A percentile compares a stretch with the other conserved stretches of the same genome.
These are phyloP conservation scores for Sylvilagus floridanus DNA, from an alignment of 2,797 vertebrate species.

Conservation along the genomic window DNA sequence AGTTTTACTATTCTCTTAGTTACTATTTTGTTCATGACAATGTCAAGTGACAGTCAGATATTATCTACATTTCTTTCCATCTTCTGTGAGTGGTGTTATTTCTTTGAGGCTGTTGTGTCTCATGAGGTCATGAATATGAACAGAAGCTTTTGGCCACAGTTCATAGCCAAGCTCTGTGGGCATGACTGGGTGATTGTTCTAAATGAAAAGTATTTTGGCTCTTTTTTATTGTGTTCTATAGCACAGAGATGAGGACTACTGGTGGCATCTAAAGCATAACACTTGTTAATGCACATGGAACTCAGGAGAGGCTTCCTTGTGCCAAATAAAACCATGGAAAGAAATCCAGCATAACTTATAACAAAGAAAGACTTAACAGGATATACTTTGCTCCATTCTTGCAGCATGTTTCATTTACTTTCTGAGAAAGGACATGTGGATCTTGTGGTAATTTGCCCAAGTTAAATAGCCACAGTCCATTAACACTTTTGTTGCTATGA, in stretches of 20 bases:
- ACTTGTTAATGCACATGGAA: neutral
- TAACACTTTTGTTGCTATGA: slow-evolving; percentile 19
- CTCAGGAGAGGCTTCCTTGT: neutral
- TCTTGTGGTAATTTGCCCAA: slow-evolving; percentile 27
- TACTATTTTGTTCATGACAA: neutral
- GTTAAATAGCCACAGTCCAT: neutral
- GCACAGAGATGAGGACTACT: neutral
- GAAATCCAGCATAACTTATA: neutral
- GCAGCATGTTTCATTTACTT: neutral
- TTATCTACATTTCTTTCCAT: neutral
- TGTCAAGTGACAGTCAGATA: neutral
- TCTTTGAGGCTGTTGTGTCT: slow-evolving; percentile 4
- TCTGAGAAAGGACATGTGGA: neutral
- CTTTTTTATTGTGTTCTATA: neutral
- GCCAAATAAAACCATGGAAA: slow-evolving; percentile 15
- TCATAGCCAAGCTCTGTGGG: neutral
- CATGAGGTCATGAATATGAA: neutral
- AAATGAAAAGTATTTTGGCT: neutral
- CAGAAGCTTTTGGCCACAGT: neutral
- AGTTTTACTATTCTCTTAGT: neutral
- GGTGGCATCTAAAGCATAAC: neutral
- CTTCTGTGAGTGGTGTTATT: neutral
- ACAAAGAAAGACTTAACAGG: neutral
- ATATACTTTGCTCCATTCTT: neutral
- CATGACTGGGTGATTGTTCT: neutral